Percentiles rank a stretch among this genome's conserved stretches.
Conservation (phyloP, 2,797 vertebrate genomes). For the Dendrocincla fuliginosa region DNA sequence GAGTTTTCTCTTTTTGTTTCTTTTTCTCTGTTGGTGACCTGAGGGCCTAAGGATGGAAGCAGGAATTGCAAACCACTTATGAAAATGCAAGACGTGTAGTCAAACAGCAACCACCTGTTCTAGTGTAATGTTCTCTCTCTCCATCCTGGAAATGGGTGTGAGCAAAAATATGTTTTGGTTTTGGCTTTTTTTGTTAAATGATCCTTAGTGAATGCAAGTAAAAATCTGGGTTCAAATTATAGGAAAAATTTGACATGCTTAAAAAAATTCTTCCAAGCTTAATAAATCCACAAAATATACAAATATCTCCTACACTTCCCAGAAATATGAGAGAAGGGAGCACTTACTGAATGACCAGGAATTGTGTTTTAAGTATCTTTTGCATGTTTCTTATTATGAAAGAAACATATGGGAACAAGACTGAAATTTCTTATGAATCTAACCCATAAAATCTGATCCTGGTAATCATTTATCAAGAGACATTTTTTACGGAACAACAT, state of each 20-base stretch:
- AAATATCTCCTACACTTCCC: neutral
- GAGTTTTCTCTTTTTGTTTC: neutral
- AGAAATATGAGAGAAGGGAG: neutral
- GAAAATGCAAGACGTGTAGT: neutral
- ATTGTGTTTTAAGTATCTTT: conserved; percentile 18
- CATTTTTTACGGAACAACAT: conserved; percentile 15
- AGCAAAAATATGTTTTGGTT: neutral
- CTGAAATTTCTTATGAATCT: conserved; percentile 47
- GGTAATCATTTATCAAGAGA: conserved; percentile 61
- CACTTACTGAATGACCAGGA: neutral
- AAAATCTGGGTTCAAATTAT: neutral
- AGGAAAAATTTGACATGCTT: neutral
- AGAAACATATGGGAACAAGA: conserved; percentile 62
- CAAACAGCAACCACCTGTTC: neutral
- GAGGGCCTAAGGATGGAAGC: neutral
- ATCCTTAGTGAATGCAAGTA: neutral
- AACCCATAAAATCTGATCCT: conserved; percentile 56
- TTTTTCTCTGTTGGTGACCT: neutral
- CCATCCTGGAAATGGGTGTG: neutral
- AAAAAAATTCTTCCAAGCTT: neutral
- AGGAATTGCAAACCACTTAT: neutral
- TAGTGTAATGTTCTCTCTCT: neutral
- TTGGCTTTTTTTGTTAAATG: neutral
- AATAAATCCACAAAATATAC: neutral
- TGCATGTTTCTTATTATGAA: conserved; percentile 62